Base-by-base conservation (phyloP, 2,797 vertebrate species). In the Heliangelus exortis region DNA sequence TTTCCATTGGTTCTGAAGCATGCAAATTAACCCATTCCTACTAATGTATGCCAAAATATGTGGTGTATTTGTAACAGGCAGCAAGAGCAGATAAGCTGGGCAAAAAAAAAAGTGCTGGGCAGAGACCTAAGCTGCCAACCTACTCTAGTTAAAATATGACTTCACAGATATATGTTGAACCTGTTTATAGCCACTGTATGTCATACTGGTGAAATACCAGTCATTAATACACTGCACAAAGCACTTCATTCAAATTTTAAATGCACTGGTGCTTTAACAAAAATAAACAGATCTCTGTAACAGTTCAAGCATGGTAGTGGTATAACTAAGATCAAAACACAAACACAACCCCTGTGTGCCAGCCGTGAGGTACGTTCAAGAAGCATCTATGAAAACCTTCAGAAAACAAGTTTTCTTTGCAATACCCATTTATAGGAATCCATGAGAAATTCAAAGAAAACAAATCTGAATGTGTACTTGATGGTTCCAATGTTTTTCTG, bases 31-130 rank as follows among this genome's bases (percentile, higher is more conserved):
- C 7, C 59, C 54, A 66, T 41, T 92, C 16, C 3, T 67, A 43
- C 65, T 75, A 74, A 93, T 93, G 80, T 65, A 84, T 58, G 55
- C 55, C 67, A 71, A 89, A 96, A 93, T 75, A 91, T 48, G 47
- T 69, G 77, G n/a, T 7, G 13, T 79, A 63, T 66, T 45, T 68
- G 29, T 23, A 76, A 84, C 5, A 71, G 41, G 39, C 33, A 84
- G 80, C 54, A 74, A 36, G 75, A 90, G 33, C 53, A 77, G 47
- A 90, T 87, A 68, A 93, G 51, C 53, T 36, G 34, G 34, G 34
- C 34, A 36, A 36, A 36, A 36, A 36, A 36, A 39, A 84, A 89
- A 58, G 41, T 39, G 82, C n/a, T 31, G 16, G 41, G 51, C 39
- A 86, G 51, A 75, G 10, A 79, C 15, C 18, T 68, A 74, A 59